Conservation (phyloP, 2,113 vertebrate species). For the zebrafish (Danio rerio) region DNA sequence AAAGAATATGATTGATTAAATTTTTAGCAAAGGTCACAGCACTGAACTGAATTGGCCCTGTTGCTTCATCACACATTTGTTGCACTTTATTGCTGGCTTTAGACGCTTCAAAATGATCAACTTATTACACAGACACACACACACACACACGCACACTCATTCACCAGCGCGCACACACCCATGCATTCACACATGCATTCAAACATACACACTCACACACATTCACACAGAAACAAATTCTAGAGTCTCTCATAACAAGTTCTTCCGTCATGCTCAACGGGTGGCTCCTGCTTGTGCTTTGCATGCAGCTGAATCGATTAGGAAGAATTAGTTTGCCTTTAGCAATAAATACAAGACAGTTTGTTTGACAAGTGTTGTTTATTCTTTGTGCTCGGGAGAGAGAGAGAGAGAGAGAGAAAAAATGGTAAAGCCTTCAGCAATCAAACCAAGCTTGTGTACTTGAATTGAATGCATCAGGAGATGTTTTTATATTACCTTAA, state of each 20-base stretch:
- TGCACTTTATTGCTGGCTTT: background rate
- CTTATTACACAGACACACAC: conserved; percentile 21
- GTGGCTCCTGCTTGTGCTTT: conserved; percentile 19
- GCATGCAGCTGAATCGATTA: conserved; percentile 31
- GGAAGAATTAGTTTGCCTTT: conserved; percentile 40
- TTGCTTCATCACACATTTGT: background rate
- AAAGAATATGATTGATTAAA: no score
- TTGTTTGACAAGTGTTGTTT: conserved; percentile 52
- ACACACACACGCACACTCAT: background rate
- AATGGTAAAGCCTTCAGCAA: background rate
- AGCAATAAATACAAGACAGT: conserved; percentile 48
- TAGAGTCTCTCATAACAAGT: conserved; percentile 41
- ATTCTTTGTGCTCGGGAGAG: conserved; percentile 13
- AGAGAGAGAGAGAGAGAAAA: conserved; percentile 22
- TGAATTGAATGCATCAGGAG: background rate
- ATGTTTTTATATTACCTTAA: conserved; percentile 1
- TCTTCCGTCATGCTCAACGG: conserved; percentile 32
- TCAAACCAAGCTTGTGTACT: background rate
- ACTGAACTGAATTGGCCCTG: background rate
- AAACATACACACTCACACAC: no score
- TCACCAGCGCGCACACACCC: no score
- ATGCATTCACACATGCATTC: no score
- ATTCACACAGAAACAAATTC: background rate
- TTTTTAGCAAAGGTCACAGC: background rate
- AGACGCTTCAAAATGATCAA: background rate